Evolutionary conservation across 2,888 invertebrate genomes (phyloP), one percentile per base, ranked within the genome.

Genomic region (Melikaiella ostensackeni): DNA sequence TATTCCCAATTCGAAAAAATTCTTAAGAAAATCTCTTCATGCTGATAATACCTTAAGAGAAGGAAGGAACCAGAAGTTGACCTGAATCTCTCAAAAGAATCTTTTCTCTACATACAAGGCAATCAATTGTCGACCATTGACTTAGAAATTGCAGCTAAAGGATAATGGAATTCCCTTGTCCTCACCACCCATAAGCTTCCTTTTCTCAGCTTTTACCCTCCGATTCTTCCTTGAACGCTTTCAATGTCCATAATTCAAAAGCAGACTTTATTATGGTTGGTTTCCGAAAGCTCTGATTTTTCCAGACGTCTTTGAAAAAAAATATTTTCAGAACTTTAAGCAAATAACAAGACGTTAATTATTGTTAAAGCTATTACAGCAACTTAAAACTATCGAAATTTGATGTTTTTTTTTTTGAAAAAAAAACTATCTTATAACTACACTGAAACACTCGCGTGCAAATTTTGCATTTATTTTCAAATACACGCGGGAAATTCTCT

Each of bases 111-210:
- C 50, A 50, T 50, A 13, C 19, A 50, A 33, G 27, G 24, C 27
- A 59, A 50, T 70, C 42, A 70, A 50, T 70, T 50, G n/a, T 55
- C 30, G 33, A 70, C 30, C 30, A 13, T 70, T 19, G 30, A 50
- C 50, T 70, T 55, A 24, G 30, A 50, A 70, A 70, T 30, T 55
- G 61, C 74, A 50, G 24, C 59, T 42, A 70, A 57, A 75, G 24
- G 78, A 81, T 85, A 84, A 88, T 86, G 82, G 83, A 82, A 83
- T 83, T 84, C 77, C 27, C 84, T 84, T 82, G 85, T 84, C 70
- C 77, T 35, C 62, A 46, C 42, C 76, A 66, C 63, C 64, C 55
- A 62, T 61, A 7, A 50, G 33, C 33, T 74, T 50, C 70, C 21
- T 50, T 38, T 64, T 42, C 46, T 62, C 59, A 55, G 55, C 30